Evolutionary conservation across 2,113 vertebrate species (phyloP).

Genomic region (Asarcornis scutulata): DNA sequence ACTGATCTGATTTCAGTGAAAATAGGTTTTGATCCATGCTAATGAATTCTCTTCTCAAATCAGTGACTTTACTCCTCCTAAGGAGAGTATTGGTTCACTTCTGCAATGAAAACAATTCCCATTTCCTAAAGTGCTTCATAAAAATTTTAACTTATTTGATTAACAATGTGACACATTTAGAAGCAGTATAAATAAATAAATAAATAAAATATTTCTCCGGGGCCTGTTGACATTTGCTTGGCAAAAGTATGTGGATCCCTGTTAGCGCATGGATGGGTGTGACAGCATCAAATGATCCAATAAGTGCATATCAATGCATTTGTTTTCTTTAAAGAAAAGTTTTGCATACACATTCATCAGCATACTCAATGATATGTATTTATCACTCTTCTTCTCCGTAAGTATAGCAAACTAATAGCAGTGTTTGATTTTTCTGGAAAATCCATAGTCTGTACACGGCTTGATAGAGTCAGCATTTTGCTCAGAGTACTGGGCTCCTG

Average conservation of each 20-base stretch:
- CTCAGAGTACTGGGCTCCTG: neutral
- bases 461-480: neutral
- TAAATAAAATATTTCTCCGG: neutral
- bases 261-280: neutral
- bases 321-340: neutral
- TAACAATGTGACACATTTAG: neutral
- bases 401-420: neutral
- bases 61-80: neutral
- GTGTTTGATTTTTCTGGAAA: neutral
- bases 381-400: neutral
- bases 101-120: neutral
- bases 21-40: neutral
- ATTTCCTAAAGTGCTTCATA: neutral
- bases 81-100: neutral
- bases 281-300: neutral
- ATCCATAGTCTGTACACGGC: fast-evolving
- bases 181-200: neutral
- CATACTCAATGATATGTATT: neutral
- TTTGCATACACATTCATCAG: neutral
- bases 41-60: neutral
- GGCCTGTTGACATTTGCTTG: neutral
- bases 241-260: neutral
- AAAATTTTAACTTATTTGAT: neutral
- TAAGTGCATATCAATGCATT: neutral
- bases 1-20: neutral